phyloP scores from a whole-genome alignment of 2,113 vertebrate genomes.

The Sus scrofa region DNA sequence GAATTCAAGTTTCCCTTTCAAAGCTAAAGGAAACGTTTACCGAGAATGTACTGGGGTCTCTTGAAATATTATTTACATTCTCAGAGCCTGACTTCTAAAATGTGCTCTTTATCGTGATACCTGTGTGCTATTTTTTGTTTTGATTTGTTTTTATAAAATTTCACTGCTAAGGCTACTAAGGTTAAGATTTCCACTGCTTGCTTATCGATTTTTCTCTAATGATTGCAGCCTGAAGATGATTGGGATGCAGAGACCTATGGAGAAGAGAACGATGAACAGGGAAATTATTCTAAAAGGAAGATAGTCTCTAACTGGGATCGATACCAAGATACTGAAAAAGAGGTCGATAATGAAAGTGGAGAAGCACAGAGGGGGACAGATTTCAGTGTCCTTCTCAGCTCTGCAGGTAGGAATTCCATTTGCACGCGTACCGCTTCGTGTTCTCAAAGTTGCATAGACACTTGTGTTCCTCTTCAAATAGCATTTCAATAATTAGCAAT shows the following conservation, averaged over 20 bases:
- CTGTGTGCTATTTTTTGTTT: neutral
- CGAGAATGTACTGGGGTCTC: neutral
- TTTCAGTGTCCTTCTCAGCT: slow-evolving; percentile 93
- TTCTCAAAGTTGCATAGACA: neutral
- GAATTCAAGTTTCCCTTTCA: slow-evolving; percentile 17
- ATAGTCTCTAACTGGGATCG: slow-evolving; percentile 96
- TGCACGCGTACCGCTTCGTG: neutral
- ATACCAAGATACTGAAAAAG: slow-evolving; percentile 91
- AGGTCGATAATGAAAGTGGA: slow-evolving; percentile 82
- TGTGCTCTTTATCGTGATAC: slow-evolving; percentile 4
- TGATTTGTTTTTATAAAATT: neutral
- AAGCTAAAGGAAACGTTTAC: neutral
- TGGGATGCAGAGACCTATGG: slow-evolving; percentile 81
- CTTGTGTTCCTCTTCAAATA: slow-evolving; percentile 5
- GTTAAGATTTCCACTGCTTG: slow-evolving; percentile 17
- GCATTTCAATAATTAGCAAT: slow-evolving; percentile 11
- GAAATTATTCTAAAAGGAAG: slow-evolving; percentile 93
- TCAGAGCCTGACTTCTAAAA: neutral
- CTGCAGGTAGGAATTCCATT: slow-evolving; percentile 89
- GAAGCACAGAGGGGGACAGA: slow-evolving; percentile 93
- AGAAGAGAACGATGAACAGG: slow-evolving; percentile 85
- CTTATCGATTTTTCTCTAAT: slow-evolving; percentile 61
- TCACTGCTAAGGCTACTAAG: neutral
- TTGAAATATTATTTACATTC: slow-evolving; percentile 24
- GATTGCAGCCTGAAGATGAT: slow-evolving; percentile 82